Conservation (phyloP, 1,140 invertebrate genomes). For the Pachypeltis micranthus region DNA sequence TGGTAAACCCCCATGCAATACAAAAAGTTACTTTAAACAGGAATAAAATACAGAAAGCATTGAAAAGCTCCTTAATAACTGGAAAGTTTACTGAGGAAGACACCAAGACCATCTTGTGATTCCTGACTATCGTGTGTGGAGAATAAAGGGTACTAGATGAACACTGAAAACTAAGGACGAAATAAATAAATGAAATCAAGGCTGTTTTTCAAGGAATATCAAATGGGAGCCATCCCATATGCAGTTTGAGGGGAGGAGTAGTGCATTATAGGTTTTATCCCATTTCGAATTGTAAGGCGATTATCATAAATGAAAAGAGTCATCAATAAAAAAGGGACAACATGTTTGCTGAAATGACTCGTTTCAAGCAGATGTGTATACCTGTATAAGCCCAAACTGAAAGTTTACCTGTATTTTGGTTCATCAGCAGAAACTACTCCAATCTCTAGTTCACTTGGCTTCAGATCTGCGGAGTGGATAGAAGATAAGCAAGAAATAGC, state of each 20-base stretch:
- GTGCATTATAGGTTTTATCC: not conserved
- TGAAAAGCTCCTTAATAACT: too few relatives aligned
- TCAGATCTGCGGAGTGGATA: conserved; percentile 92
- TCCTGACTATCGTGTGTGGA: too few relatives aligned
- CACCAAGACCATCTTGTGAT: too few relatives aligned
- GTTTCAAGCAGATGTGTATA: too few relatives aligned
- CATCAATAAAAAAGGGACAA: not conserved
- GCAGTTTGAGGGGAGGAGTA: not conserved
- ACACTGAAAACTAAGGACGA: too few relatives aligned
- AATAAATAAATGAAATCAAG: too few relatives aligned
- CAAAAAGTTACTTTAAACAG: too few relatives aligned
- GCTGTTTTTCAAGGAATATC: not conserved
- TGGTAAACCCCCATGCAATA: too few relatives aligned
- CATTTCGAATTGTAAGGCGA: not conserved
- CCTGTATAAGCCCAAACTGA: too few relatives aligned
- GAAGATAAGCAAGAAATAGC: conserved; percentile 91
- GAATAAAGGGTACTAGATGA: too few relatives aligned
- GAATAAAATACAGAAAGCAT: too few relatives aligned
- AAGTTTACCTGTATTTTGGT: conserved; percentile 45
- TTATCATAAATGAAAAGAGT: not conserved
- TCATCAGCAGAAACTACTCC: conserved; percentile 78
- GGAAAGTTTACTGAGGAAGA: too few relatives aligned
- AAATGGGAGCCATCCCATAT: not conserved
- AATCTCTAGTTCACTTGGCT: conserved; percentile 91
- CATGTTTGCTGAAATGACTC: not conserved